Conservation (phyloP, 2,113 vertebrate genomes). For the Andinoacara biseriatus region DNA sequence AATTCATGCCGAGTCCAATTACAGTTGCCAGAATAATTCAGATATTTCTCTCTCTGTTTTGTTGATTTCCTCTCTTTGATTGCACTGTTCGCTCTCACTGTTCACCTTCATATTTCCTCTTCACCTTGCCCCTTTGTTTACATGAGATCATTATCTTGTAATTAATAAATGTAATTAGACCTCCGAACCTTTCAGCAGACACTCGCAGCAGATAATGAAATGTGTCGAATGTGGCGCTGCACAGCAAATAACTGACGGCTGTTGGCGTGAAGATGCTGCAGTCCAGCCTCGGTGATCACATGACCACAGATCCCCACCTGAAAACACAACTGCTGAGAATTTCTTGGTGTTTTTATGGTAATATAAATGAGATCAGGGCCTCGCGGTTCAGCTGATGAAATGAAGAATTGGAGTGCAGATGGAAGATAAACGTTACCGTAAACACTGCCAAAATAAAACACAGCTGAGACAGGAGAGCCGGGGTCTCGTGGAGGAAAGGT, state of each 20-base stretch:
- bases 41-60: background rate
- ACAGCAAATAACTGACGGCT: background rate
- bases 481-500: background rate
- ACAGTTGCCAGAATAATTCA: background rate
- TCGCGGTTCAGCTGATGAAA: background rate
- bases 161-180: constrained; percentile 25
- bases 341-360: background rate
- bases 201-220: background rate
- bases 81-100: background rate
- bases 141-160: background rate
- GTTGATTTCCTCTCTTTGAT: background rate
- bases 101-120: background rate
- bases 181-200: background rate
- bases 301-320: background rate
- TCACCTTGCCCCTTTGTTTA: constrained; percentile 5
- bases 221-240: background rate
- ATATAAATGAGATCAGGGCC: too few relatives aligned
- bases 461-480: background rate
- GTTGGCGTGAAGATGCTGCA: too few relatives aligned
- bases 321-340: background rate
- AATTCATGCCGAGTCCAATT: background rate
- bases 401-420: too few relatives aligned
- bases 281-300: background rate
- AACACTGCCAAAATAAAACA: background rate
- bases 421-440: background rate